These are phyloP conservation scores for Chironomus tentans DNA, from an alignment of 2,888 invertebrate genomes.

Conservation along the genomic window DNA sequence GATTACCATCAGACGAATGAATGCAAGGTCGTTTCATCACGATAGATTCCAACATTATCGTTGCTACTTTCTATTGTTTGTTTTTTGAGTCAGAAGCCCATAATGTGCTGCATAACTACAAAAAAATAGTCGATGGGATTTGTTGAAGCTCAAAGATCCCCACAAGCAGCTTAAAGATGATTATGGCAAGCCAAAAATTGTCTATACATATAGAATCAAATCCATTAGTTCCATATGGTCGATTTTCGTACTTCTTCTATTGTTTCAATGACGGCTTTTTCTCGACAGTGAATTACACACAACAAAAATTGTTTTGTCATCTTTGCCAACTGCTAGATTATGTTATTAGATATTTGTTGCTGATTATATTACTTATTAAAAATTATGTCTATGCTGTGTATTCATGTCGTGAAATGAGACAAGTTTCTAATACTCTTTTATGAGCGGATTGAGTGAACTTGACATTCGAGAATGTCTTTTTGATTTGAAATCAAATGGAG, in stretches of 20 bases:
- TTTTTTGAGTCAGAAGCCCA: background rate
- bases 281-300: background rate
- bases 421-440: too few relatives aligned
- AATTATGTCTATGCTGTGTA: too few relatives aligned
- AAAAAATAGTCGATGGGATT: too few relatives aligned
- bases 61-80: background rate
- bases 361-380: too few relatives aligned
- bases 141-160: too few relatives aligned
- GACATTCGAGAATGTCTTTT: background rate
- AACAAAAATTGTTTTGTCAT: background rate
- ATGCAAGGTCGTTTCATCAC: slow-evolving; percentile 5
- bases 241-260: background rate
- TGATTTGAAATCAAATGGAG: background rate
- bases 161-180: slow-evolving; percentile 2
- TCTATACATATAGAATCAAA: background rate
- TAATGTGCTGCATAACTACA: background rate
- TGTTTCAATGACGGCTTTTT: background rate
- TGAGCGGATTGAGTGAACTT: background rate
- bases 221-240: slow-evolving; percentile 12
- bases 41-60: background rate
- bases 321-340: background rate
- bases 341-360: too few relatives aligned
- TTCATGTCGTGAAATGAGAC: too few relatives aligned
- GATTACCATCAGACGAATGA: background rate
- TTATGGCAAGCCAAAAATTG: background rate